Conservation (phyloP, 2,888 invertebrate species). For the Drepana falcataria region DNA sequence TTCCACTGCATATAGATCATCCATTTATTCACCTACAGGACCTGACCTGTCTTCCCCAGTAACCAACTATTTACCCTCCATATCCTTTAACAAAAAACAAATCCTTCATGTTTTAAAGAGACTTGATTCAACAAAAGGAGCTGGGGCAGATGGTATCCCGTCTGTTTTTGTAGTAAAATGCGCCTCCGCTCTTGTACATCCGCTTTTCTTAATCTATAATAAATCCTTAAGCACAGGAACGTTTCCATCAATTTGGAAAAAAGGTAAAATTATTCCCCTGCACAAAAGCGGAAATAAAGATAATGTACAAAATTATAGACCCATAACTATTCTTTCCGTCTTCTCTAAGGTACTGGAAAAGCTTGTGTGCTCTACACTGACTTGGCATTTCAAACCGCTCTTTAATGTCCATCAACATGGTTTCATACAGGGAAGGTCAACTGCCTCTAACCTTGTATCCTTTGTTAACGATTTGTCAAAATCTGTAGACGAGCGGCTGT, state of each 20-base stretch:
- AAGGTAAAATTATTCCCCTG: conserved; percentile 10
- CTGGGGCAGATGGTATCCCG: conserved; percentile 11
- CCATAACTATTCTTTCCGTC: conserved; percentile 9
- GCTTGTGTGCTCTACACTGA: conserved; percentile 4
- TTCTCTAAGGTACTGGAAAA: conserved; percentile 14
- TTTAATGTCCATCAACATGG: conserved; percentile 8
- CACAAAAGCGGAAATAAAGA: conserved; percentile 5
- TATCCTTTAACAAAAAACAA: neutral
- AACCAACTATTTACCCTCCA: too few species aligned
- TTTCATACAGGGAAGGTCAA: conserved; percentile 8
- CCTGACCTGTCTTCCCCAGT: too few species aligned
- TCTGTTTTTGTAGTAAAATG: conserved; percentile 8
- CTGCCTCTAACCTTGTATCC: conserved; percentile 9
- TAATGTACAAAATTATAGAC: conserved; percentile 11
- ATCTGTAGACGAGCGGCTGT: conserved; percentile 3
- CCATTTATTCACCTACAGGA: neutral
- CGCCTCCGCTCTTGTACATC: conserved; percentile 3
- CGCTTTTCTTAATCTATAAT: conserved; percentile 8
- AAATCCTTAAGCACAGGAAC: conserved; percentile 9
- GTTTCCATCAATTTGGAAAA: conserved; percentile 14
- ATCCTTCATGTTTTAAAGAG: neutral
- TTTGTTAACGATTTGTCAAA: conserved; percentile 4
- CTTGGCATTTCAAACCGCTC: conserved; percentile 4
- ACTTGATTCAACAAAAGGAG: conserved; percentile 5
- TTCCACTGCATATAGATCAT: neutral